These are phyloP conservation scores for Metopia argyrocephala DNA, from an alignment of 2,888 invertebrate species.

Conservation along the genomic window DNA sequence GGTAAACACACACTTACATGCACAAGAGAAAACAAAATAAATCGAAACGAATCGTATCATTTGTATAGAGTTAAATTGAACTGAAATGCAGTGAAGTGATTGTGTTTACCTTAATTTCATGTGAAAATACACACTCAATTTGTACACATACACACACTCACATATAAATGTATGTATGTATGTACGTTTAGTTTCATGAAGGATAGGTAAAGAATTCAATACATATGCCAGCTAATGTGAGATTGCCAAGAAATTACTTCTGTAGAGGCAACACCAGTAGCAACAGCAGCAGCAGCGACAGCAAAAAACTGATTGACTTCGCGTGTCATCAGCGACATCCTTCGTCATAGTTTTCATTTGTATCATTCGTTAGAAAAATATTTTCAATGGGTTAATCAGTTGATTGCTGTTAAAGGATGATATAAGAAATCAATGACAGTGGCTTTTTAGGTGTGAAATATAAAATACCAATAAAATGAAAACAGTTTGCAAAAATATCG, in stretches of 20 bases:
- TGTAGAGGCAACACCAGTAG: not conserved
- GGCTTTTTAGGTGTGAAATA: too few species aligned
- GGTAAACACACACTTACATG: not conserved
- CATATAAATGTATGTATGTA: not conserved
- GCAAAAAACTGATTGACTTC: constrained; percentile 14
- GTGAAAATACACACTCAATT: not conserved
- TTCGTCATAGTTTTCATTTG: not conserved
- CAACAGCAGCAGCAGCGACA: not conserved
- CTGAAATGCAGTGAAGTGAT: constrained; percentile 23
- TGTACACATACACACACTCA: constrained; percentile 2
- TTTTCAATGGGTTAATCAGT: constrained; percentile 55
- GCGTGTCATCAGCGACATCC: constrained; percentile 4
- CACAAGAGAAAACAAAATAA: not conserved
- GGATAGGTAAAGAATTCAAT: constrained; percentile 18
- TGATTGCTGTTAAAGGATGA: constrained; percentile 38
- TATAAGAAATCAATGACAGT: not conserved
- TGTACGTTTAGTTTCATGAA: constrained; percentile 14
- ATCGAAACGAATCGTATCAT: not conserved
- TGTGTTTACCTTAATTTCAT: constrained; percentile 49
- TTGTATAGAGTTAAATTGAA: constrained; percentile 27
- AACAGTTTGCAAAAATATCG: too few species aligned
- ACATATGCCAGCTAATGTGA: not conserved
- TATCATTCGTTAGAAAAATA: not conserved
- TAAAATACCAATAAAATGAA: too few species aligned
- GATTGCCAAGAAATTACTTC: not conserved